Base-by-base conservation (phyloP, 2,888 invertebrate genomes). In the Microctonus aethiopoides region DNA sequence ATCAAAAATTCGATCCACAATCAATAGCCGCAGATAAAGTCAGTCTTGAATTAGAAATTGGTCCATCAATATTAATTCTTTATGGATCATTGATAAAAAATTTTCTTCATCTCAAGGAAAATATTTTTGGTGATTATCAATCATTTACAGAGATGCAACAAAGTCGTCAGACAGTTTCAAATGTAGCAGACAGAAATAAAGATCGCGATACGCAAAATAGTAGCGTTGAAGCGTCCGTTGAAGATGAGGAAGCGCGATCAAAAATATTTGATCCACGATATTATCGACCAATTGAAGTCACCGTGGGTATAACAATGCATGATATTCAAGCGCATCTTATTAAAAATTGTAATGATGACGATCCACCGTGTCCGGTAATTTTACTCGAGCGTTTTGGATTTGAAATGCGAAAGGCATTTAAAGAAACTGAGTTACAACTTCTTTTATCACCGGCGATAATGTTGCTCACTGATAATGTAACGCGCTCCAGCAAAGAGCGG, bases 81-180 rank as follows among this genome's bases (percentile, higher is more conserved):
- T 98, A 97, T 82, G 99, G 99, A 2, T 94, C 97, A 20, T 92
- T 98, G 7, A 89, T 99, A 36, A 92, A 94, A 67, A 94, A 95
- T 84, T 94, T 98, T 80, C 91, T 97, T 82, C 94, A 95, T 87
- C 89, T 97, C 52, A 93, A 97, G 85, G 98, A 99, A 88, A 99
- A 99, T 83, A 96, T 99, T 76, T 97, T 99, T 85, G 99, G 99
- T 0, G 97, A 97, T 87, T 95, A 97, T 88, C 98, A 99, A 87
- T 91, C 90, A 26, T 97, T 97, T 82, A 95, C 95, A 0, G 97
- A 98, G 80, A 97, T 97, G 94, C 94, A 94, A 78, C 91, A 92
- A 77, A 88, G 87, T 11, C 88, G 88, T 39, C 88, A 90, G 0
- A 89, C 87, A 5, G 84, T 87, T 36, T 59, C 63, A 1, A 75